These are phyloP conservation scores for Saguinus imperator DNA, from an alignment of 2,113 vertebrate genomes.

Conservation along the genomic window DNA sequence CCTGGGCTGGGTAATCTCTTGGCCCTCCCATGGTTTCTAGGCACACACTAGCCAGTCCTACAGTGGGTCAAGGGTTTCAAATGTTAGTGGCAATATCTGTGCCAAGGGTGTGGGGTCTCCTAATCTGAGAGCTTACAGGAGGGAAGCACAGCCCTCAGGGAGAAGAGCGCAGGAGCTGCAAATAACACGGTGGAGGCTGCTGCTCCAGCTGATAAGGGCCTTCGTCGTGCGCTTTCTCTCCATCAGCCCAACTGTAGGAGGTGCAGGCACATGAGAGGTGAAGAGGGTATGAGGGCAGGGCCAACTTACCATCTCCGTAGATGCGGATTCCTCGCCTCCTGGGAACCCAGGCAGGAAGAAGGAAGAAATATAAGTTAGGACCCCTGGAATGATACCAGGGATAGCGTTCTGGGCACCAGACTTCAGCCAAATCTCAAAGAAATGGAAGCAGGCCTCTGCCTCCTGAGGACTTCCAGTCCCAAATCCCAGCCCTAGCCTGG, in stretches of 20 bases:
- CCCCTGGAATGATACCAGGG: not conserved
- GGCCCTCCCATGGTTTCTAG: not conserved
- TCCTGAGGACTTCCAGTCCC: not conserved
- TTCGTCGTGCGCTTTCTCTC: not conserved
- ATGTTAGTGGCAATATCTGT: not conserved
- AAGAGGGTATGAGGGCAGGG: not conserved
- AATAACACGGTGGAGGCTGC: too few relatives aligned
- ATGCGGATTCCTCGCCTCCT: constrained; percentile 69
- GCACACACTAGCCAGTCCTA: not conserved
- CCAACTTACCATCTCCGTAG: constrained; percentile 69
- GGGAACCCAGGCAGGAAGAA: constrained; percentile 47
- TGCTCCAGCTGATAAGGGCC: not conserved
- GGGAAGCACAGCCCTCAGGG: not conserved
- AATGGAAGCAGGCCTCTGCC: not conserved
- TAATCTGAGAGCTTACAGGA: not conserved
- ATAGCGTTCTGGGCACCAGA: not conserved
- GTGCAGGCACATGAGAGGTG: not conserved
- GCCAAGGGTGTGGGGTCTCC: not conserved
- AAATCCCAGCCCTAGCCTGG: not conserved
- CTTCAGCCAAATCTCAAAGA: not conserved
- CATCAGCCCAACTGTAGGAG: not conserved
- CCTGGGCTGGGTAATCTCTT: not conserved
- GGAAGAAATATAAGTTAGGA: constrained; percentile 56
- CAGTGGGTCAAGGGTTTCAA: not conserved
- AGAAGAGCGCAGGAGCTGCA: too few relatives aligned